Base-by-base conservation (phyloP, 2,888 invertebrate species). In the Melangyna quadrimaculata region DNA sequence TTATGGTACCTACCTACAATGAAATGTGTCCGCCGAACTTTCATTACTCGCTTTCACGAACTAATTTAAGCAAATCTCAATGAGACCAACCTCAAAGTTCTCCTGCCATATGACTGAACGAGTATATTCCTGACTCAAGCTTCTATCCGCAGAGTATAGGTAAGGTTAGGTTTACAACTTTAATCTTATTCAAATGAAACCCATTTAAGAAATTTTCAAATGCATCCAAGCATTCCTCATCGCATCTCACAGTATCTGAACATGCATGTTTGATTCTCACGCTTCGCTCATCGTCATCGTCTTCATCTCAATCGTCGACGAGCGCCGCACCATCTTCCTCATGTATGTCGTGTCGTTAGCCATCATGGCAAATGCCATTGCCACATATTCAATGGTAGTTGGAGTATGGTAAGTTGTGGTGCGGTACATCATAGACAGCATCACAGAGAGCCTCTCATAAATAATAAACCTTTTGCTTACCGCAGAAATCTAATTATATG, bases 401-500 rank as follows among this genome's bases (percentile, higher is more conserved):
- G 27, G 12, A 1, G 35, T 12, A 51, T 51, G 43, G 43, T 43
- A 14, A 1, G 12, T 40, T 35, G 59, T n/a, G 37, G 35, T 32
- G 29, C 2, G 65, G 48, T 24, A 8, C 4, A 29, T 37, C 3
- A 43, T 9, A 43, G 6, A 10, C 19, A 5, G 5, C n/a, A 63
- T 12, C 51, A 67, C 51, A 67, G n/a, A n/a, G n/a, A 51, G 67
- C 35, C 48, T 51, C 51, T 51, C 51, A 67, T 67, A 67, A 67
- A 67, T 67, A 43, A 70, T 55, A 55, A 43, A 70, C 55, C 55
- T 55, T 84, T 75, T 74, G 74, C 83, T 79, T 53, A 84, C 79
- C 74, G 43, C 83, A 67, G 45, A 84, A 84, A 84, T 84, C 79
- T 84, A 84, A 84, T 84, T 84, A 79, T 55, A 79, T 75, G 74